Percentiles rank a stretch among this genome's conserved stretches.
These are phyloP conservation scores for Syngnathus rostellatus DNA, from an alignment of 2,797 vertebrate genomes.

Conservation along the genomic window DNA sequence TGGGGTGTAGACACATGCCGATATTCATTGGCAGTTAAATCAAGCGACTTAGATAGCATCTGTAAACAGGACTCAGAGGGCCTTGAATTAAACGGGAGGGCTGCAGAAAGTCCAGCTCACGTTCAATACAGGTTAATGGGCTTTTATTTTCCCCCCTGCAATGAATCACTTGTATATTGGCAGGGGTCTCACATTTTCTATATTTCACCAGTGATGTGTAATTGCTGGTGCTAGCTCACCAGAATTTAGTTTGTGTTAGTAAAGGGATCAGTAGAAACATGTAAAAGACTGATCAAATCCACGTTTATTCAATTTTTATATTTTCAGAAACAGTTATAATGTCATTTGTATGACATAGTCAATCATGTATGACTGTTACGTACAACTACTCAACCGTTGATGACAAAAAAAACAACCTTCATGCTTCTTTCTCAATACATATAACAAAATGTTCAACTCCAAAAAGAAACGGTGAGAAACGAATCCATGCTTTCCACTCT, in stretches of 20 bases:
- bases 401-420: no score
- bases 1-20: conserved; percentile 73
- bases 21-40: conserved; percentile 76
- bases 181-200: conserved; percentile 16
- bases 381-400: no score
- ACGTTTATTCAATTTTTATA: neutral
- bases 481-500: neutral
- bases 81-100: conserved; percentile 57
- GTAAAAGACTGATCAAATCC: neutral
- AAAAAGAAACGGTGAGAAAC: neutral
- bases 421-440: no score
- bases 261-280: neutral
- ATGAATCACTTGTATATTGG: conserved; percentile 49
- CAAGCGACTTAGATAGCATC: conserved; percentile 72
- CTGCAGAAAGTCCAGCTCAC: conserved; percentile 49
- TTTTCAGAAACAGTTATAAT: neutral
- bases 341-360: no score
- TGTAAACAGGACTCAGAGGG: conserved; percentile 68
- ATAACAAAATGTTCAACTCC: neutral
- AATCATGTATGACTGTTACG: neutral
- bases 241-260: neutral
- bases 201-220: conserved; percentile 7
- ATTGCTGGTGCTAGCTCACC: neutral
- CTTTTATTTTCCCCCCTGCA: conserved; percentile 37
- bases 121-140: conserved; percentile 60